A percentile compares a stretch with the other conserved stretches of the same genome.
These are phyloP conservation scores for Megatriorchis doriae DNA, from an alignment of 2,113 vertebrate genomes.

Conservation along the genomic window DNA sequence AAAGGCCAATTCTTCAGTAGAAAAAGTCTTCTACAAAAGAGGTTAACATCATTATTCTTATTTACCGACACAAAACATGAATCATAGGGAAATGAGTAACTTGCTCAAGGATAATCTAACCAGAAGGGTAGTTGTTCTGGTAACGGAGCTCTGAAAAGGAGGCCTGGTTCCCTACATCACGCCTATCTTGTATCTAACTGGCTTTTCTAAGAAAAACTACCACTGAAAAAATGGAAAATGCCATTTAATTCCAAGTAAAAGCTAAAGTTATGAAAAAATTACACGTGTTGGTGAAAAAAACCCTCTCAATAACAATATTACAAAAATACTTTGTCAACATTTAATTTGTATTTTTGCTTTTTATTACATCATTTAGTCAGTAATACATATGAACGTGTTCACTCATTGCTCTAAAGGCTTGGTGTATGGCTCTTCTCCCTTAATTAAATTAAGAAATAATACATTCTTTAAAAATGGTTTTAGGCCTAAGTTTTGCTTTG, in stretches of 20 bases:
- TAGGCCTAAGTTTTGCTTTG: conserved; percentile 36
- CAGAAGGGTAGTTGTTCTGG: neutral
- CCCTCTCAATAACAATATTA: neutral
- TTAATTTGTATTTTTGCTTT: neutral
- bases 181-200: accelerated
- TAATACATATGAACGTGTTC: neutral
- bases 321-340: neutral
- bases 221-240: neutral
- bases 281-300: neutral
- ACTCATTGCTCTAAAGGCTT: neutral
- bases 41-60: neutral
- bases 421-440: neutral
- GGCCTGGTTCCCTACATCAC: neutral
- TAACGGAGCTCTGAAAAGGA: neutral
- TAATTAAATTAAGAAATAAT: neutral
- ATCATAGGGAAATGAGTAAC: neutral
- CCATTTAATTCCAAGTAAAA: neutral
- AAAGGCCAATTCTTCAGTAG: neutral
- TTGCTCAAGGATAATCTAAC: neutral
- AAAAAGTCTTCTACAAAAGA: neutral
- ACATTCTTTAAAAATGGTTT: conserved; percentile 27
- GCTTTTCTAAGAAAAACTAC: neutral
- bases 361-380: neutral
- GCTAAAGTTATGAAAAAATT: neutral
- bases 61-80: neutral